Conservation (phyloP, 1,140 invertebrate genomes). For the Leptopilina boulardi region DNA sequence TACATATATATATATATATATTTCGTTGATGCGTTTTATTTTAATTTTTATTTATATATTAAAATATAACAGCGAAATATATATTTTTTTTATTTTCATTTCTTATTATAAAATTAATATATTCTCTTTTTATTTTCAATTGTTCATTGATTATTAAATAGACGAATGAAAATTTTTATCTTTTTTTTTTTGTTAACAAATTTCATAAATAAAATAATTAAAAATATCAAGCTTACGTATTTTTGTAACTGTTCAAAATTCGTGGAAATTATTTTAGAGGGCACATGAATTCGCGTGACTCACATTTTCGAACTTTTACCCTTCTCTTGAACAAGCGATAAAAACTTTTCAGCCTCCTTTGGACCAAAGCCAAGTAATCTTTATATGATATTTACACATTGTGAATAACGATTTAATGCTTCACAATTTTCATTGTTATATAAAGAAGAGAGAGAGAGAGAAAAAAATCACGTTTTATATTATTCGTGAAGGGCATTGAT, state of each 20-base stretch:
- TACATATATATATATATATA: no score
- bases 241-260: constrained; percentile 44
- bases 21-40: neutral
- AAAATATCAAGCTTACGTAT: constrained; percentile 44
- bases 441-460: no score
- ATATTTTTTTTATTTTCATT: no score
- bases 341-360: constrained; percentile 48
- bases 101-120: no score
- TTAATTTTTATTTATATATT: no score
- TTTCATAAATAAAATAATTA: neutral
- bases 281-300: constrained; percentile 36
- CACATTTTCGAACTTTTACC: neutral
- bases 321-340: constrained; percentile 41
- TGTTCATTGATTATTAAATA: no score
- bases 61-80: no score
- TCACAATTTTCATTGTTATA: neutral
- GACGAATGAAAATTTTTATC: no score
- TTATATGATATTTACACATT: constrained; percentile 35
- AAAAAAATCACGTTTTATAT: no score
- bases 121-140: no score
- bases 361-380: constrained; percentile 44
- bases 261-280: constrained; percentile 44
- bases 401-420: constrained; percentile 1
- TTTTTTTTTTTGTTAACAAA: no score
- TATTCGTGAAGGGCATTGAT: no score